Conservation (phyloP, 2,888 invertebrate genomes). For the Lomographa bimaculata region DNA sequence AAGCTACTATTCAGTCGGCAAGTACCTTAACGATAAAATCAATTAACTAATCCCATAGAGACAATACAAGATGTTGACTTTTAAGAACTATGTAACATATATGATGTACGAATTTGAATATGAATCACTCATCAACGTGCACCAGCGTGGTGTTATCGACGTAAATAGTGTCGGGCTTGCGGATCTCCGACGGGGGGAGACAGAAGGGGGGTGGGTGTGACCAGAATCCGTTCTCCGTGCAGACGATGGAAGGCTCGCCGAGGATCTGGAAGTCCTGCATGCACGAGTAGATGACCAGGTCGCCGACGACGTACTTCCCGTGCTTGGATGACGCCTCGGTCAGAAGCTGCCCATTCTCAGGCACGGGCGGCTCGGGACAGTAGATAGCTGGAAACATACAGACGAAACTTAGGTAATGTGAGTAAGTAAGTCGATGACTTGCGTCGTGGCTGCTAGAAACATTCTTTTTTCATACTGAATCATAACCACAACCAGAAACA, state of each 20-base stretch:
- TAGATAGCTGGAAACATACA: constrained; percentile 86
- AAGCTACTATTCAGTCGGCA: too few relatives aligned
- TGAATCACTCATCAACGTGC: constrained; percentile 53
- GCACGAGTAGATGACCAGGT: constrained; percentile 89
- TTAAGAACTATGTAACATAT: too few relatives aligned
- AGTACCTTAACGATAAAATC: too few relatives aligned
- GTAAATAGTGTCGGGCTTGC: constrained; percentile 64
- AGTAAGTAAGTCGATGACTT: too few relatives aligned
- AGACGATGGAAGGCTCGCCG: constrained; percentile 92
- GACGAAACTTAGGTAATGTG: too few relatives aligned
- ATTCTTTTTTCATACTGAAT: too few relatives aligned
- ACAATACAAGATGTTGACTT: too few relatives aligned
- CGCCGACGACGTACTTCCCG: constrained; percentile 90
- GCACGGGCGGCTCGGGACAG: constrained; percentile 89
- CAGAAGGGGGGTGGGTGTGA: constrained; percentile 94
- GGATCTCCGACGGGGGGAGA: constrained; percentile 64
- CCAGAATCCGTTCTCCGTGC: constrained; percentile 95
- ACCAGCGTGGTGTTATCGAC: constrained; percentile 70
- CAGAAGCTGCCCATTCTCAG: constrained; percentile 86
- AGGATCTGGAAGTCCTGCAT: constrained; percentile 58
- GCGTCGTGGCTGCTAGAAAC: too few relatives aligned
- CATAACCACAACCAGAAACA: too few relatives aligned
- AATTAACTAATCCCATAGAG: too few relatives aligned
- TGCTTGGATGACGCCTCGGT: constrained; percentile 60
- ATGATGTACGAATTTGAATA: too few relatives aligned